These are phyloP conservation scores for Chironomus tentans DNA, from an alignment of 2,888 invertebrate genomes.

Conservation along the genomic window DNA sequence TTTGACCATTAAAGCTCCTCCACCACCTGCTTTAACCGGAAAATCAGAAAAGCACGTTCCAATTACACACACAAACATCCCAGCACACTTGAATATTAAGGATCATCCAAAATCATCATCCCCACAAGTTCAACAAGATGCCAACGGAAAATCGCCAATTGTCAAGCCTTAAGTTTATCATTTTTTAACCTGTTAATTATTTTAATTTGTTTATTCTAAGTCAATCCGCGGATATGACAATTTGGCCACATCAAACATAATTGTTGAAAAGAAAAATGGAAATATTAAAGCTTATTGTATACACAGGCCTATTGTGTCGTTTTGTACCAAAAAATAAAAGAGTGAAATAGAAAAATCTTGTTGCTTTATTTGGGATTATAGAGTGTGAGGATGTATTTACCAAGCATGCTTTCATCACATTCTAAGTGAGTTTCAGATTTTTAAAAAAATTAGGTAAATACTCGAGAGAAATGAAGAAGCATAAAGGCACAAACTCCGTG, in stretches of 20 bases:
- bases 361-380: too few species aligned
- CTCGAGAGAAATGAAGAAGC: too few species aligned
- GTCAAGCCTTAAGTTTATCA: background rate
- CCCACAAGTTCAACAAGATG: background rate
- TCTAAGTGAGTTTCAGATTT: too few species aligned
- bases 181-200: background rate
- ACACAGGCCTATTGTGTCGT: too few species aligned
- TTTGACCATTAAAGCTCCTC: constrained; percentile 54
- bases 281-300: background rate
- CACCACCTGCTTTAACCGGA: constrained; percentile 35
- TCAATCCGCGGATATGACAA: background rate
- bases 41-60: constrained; percentile 48
- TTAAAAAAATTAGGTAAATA: too few species aligned
- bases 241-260: background rate
- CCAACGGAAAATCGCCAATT: background rate
- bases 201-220: background rate
- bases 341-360: too few species aligned
- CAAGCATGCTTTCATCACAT: too few species aligned
- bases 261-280: background rate
- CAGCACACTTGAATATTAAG: constrained; percentile 46
- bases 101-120: constrained; percentile 30
- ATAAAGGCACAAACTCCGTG: too few species aligned
- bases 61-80: constrained; percentile 51
- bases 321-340: too few species aligned
- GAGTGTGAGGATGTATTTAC: too few species aligned